A percentile compares a stretch with the other conserved stretches of the same genome.
Evolutionary conservation across 2,888 invertebrate genomes (phyloP).

Genomic region (Schizotus pectinicornis): DNA sequence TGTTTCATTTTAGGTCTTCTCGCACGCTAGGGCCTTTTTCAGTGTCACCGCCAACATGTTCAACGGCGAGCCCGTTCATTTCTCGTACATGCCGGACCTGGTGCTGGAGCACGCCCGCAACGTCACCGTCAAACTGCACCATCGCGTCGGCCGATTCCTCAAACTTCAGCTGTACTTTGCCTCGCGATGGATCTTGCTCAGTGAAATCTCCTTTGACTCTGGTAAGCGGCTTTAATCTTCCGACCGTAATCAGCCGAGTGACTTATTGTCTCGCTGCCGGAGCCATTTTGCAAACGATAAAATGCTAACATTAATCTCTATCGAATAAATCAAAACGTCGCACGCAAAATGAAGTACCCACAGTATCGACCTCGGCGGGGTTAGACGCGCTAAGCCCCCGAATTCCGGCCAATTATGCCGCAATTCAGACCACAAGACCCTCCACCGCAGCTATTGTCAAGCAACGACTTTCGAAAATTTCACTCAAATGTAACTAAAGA

Average conservation of each 20-base stretch:
- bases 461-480: no score
- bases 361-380: conserved; percentile 28
- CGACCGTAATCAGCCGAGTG: conserved; percentile 39
- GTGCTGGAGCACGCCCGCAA: conserved; percentile 80
- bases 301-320: conserved; percentile 50
- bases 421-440: background rate
- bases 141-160: conserved; percentile 76
- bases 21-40: conserved; percentile 77
- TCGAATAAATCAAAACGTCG: conserved; percentile 50
- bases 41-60: conserved; percentile 76
- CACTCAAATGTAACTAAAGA: no score
- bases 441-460: no score
- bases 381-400: conserved; percentile 10
- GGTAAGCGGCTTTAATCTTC: conserved; percentile 61
- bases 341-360: conserved; percentile 38
- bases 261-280: conserved; percentile 42
- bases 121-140: conserved; percentile 80
- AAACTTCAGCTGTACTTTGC: conserved; percentile 81
- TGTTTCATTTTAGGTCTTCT: conserved; percentile 69
- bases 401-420: conserved; percentile 15
- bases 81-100: conserved; percentile 77
- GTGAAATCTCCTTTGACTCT: conserved; percentile 84
- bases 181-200: conserved; percentile 83
- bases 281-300: conserved; percentile 42
- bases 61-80: conserved; percentile 74